phyloP scores from a whole-genome alignment of 1,140 invertebrate genomes.

The Eufriesea mexicana region DNA sequence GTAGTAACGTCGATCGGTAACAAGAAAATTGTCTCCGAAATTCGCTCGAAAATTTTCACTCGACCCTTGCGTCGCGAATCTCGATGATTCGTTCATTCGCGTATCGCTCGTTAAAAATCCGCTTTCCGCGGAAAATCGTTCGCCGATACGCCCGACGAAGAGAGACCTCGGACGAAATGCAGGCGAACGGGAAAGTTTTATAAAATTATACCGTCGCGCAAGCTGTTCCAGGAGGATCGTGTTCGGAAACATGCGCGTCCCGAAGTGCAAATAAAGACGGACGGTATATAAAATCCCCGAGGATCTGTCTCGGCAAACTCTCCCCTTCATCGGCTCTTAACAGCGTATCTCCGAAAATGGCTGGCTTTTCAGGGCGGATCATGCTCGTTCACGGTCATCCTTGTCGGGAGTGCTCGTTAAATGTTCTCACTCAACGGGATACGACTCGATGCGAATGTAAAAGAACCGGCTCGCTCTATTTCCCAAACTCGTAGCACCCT shows the following conservation, averaged over 20 bases:
- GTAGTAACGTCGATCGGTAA: not conserved
- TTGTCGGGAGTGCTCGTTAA: slow-evolving; percentile 31
- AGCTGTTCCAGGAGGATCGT: too few species aligned
- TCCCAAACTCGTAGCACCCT: slow-evolving; percentile 8
- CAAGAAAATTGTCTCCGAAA: slow-evolving; percentile 1
- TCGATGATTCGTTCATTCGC: too few species aligned
- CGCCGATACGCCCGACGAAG: too few species aligned
- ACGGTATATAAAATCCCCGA: slow-evolving; percentile 12
- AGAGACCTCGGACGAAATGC: not conserved
- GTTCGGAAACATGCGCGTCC: not conserved
- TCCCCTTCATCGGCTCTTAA: not conserved
- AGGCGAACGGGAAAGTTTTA: not conserved
- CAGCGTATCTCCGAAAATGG: slow-evolving; percentile 11
- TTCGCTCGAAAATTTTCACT: not conserved
- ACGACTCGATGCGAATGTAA: slow-evolving; percentile 47
- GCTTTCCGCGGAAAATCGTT: not conserved
- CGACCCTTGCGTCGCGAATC: too few species aligned
- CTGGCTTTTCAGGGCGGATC: slow-evolving; percentile 12
- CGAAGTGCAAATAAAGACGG: slow-evolving; percentile 6
- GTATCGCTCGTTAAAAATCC: not conserved
- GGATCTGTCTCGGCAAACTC: slow-evolving; percentile 26
- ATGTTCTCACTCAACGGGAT: slow-evolving; percentile 25
- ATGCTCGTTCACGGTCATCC: slow-evolving; percentile 8
- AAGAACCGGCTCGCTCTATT: slow-evolving; percentile 23
- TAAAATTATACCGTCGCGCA: not conserved